phyloP scores from a whole-genome alignment of 2,888 invertebrate genomes.

The Agrotis puta region DNA sequence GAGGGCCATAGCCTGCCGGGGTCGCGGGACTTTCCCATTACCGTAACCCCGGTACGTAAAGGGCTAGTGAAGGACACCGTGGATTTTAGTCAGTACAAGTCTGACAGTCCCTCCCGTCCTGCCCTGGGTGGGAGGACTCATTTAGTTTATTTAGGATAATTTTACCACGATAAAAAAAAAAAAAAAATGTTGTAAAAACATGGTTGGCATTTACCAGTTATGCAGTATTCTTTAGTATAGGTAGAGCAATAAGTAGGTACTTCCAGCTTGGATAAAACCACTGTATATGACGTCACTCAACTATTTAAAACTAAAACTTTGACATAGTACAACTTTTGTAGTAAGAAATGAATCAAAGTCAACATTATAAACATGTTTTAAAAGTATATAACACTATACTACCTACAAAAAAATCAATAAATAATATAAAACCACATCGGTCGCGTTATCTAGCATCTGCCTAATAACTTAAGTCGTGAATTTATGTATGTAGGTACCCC shows the following conservation, averaged over 20 bases:
- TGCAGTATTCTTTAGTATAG: background rate
- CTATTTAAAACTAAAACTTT: conserved; percentile 4
- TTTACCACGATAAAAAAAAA: too few species aligned
- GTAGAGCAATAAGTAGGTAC: background rate
- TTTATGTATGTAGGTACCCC: too few species aligned
- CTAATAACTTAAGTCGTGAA: too few species aligned
- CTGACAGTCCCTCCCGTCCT: too few species aligned
- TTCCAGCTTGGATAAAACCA: background rate
- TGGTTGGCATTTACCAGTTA: conserved; percentile 13
- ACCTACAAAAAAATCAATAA: background rate
- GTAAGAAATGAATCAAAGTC: background rate
- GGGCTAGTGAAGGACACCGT: too few species aligned
- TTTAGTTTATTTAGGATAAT: too few species aligned
- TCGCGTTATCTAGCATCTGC: too few species aligned
- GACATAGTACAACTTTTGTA: background rate
- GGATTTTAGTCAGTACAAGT: too few species aligned
- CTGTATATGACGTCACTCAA: conserved; percentile 28
- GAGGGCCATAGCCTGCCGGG: too few species aligned
- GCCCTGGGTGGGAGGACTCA: too few species aligned
- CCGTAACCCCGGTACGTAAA: too few species aligned
- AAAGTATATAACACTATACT: background rate
- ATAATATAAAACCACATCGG: background rate
- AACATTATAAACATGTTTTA: background rate
- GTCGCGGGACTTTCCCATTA: too few species aligned
- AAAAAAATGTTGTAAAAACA: conserved; percentile 3